A percentile compares a stretch with the other conserved stretches of the same genome.
Evolutionary conservation across 2,888 invertebrate species (phyloP).

Genomic region (Ichneumoninae sp.): DNA sequence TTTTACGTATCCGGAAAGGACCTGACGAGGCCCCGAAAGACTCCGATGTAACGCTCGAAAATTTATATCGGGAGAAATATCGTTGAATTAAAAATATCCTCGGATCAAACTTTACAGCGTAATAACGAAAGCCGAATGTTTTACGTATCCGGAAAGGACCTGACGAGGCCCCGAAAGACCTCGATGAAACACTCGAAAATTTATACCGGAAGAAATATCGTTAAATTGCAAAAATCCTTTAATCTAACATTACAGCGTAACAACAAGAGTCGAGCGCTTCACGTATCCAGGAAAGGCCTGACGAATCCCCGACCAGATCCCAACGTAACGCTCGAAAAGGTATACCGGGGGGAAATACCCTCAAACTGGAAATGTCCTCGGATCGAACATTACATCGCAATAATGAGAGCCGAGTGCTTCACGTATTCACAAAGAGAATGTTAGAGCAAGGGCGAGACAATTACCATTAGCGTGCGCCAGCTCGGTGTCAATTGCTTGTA

Average conservation of each 20-base stretch:
- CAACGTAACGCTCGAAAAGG: too few relatives aligned
- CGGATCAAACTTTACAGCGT: not conserved
- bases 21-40: too few relatives aligned
- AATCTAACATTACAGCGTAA: too few relatives aligned
- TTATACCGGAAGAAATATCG: too few relatives aligned
- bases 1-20: too few relatives aligned
- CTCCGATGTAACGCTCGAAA: too few relatives aligned
- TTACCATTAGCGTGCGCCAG: constrained; percentile 53
- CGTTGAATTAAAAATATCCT: not conserved
- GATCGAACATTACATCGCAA: not conserved
- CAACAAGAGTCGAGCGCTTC: too few relatives aligned
- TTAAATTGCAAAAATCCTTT: too few relatives aligned
- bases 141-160: not conserved
- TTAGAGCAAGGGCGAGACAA: constrained; percentile 47
- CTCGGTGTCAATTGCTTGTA: constrained; percentile 63
- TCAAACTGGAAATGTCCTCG: not conserved
- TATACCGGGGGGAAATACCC: not conserved
- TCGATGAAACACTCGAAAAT: too few relatives aligned
- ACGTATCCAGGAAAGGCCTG: too few relatives aligned
- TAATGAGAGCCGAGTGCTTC: constrained; percentile 20
- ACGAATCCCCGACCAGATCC: too few relatives aligned
- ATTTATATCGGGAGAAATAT: not conserved
- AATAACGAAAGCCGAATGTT: constrained; percentile 1
- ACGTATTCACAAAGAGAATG: constrained; percentile 34
- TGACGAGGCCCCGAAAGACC: too few relatives aligned